Evolutionary conservation across 2,113 vertebrate species (phyloP).

Genomic region (Argyrosomus japonicus): DNA sequence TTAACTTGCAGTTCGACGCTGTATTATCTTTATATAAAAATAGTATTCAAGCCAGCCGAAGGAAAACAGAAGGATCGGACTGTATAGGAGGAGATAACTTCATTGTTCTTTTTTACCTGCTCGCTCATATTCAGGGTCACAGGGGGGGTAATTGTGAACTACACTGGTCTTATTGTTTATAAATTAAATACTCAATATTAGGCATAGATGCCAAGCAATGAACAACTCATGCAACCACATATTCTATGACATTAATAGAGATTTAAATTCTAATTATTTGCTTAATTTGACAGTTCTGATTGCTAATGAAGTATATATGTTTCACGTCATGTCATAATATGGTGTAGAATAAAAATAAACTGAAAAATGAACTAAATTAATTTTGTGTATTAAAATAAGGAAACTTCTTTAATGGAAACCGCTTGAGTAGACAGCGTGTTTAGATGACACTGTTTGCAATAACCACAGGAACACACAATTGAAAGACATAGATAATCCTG

Average conservation of each 20-base stretch:
- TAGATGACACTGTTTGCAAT: not conserved
- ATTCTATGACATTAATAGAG: not conserved
- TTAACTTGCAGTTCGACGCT: slow-evolving; percentile 5
- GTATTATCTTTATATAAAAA: not conserved
- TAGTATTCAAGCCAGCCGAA: not conserved
- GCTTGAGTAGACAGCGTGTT: not conserved
- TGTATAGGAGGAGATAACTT: not conserved
- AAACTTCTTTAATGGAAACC: not conserved
- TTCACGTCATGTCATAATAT: not conserved
- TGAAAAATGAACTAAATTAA: not conserved
- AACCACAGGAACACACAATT: not conserved
- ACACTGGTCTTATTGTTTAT: not conserved
- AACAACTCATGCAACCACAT: not conserved
- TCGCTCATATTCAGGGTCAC: not conserved
- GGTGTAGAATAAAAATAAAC: not conserved
- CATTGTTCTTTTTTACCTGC: not conserved
- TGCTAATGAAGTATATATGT: not conserved
- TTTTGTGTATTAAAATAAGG: not conserved
- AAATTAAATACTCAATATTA: not conserved
- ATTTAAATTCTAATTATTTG: not conserved
- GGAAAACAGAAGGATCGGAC: not conserved
- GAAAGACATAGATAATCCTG: slow-evolving; percentile 3
- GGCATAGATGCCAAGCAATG: not conserved
- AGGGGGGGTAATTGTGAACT: not conserved
- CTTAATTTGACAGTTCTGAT: not conserved